These are phyloP conservation scores for Castor canadensis DNA, from an alignment of 2,113 vertebrate genomes.

Conservation along the genomic window DNA sequence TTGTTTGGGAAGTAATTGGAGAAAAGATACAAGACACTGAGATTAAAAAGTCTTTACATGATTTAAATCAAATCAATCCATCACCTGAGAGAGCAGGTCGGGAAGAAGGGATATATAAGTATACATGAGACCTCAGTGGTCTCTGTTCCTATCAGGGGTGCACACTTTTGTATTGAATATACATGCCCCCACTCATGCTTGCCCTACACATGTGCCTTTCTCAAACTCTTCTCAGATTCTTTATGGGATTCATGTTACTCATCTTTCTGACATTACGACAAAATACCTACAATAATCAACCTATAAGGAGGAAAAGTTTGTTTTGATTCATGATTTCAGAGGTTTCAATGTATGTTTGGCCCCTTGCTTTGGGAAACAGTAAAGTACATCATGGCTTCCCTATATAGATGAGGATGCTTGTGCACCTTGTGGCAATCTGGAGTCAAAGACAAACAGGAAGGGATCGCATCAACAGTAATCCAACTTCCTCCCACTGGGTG, in stretches of 20 bases:
- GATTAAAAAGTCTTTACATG: not conserved
- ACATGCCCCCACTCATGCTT: not conserved
- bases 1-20: not conserved
- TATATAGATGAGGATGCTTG: not conserved
- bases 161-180: rapidly evolving
- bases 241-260: not conserved
- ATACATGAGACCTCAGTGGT: not conserved
- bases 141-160: not conserved
- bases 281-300: not conserved
- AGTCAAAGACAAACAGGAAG: not conserved
- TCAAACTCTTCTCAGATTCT: not conserved
- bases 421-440: not conserved
- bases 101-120: no score
- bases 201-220: no score
- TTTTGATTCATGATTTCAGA: not conserved
- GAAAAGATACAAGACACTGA: not conserved
- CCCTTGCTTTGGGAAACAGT: not conserved
- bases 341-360: not conserved
- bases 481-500: not conserved
- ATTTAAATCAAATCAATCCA: not conserved
- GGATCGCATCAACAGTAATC: no score
- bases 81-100: rapidly evolving
- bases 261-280: not conserved
- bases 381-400: not conserved
- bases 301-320: no score